Percentiles rank a stretch among this genome's conserved stretches.
Evolutionary conservation across 2,888 invertebrate species (phyloP).

Genomic region (Dolichomitus sp.): DNA sequence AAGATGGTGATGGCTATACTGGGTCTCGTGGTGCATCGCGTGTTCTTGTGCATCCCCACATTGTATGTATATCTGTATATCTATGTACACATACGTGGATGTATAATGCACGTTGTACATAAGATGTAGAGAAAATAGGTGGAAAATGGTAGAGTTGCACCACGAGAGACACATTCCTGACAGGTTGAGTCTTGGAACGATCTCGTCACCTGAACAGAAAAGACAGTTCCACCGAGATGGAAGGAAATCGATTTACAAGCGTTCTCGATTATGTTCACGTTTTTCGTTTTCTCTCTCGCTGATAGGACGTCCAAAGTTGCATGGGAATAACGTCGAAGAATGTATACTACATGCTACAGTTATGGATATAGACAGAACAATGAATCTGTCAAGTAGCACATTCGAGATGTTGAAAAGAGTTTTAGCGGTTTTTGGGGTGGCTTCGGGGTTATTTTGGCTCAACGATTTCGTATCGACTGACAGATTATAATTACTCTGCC

Average conservation of each 20-base stretch:
- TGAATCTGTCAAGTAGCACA: neutral
- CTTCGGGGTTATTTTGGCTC: neutral
- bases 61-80: conserved; percentile 12
- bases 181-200: conserved; percentile 50
- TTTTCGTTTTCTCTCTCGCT: conserved; percentile 41
- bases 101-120: neutral
- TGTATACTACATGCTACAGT: neutral
- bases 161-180: conserved; percentile 49
- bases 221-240: neutral
- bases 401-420: neutral
- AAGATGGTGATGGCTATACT: conserved; percentile 42
- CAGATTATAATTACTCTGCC: neutral
- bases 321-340: neutral
- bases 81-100: neutral
- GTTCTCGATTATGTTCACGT: conserved; percentile 47
- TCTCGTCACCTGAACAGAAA: conserved; percentile 38
- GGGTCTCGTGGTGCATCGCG: conserved; percentile 39
- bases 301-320: conserved; percentile 4
- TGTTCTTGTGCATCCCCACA: neutral
- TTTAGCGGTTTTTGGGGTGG: neutral
- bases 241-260: conserved; percentile 23
- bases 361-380: conserved; percentile 1
- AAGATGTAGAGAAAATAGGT: conserved; percentile 36
- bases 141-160: conserved; percentile 41
- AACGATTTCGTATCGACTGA: neutral